A percentile compares a stretch with the other conserved stretches of the same genome.
Evolutionary conservation across 2,113 vertebrate species (phyloP).

Genomic region (Eublepharis macularius): DNA sequence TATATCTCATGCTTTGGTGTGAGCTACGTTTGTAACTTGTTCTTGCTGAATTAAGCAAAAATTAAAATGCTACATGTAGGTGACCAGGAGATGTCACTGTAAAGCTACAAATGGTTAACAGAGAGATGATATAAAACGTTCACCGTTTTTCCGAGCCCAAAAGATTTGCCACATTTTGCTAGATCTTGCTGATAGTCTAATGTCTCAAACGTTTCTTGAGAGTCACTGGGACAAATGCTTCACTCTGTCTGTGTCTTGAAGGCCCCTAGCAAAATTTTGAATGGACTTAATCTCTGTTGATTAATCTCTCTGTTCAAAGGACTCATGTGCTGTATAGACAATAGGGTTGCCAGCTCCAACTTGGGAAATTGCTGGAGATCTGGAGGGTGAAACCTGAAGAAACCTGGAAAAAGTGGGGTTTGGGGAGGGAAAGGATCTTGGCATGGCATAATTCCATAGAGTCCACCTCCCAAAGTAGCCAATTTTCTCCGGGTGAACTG

Average conservation of each 20-base stretch:
- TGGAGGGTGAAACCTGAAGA: too few relatives aligned
- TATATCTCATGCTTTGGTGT: not conserved
- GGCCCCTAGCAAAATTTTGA: not conserved
- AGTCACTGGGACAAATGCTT: not conserved
- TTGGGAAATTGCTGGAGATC: too few relatives aligned
- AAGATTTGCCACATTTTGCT: not conserved
- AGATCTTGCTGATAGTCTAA: not conserved
- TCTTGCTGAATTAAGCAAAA: not conserved
- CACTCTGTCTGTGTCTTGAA: not conserved
- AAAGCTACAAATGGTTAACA: not conserved
- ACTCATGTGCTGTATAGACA: not conserved
- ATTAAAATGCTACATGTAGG: not conserved
- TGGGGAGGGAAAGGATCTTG: too few relatives aligned
- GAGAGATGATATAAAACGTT: not conserved
- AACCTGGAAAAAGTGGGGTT: not conserved
- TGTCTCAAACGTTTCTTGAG: not conserved
- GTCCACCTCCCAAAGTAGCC: too few relatives aligned
- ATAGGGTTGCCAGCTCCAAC: too few relatives aligned
- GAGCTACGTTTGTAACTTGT: not conserved
- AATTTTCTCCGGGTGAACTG: too few relatives aligned
- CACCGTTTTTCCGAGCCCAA: not conserved
- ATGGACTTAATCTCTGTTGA: not conserved
- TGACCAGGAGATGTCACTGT: slow-evolving; percentile 30
- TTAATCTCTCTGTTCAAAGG: too few relatives aligned
- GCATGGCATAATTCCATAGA: too few relatives aligned